Base-by-base conservation (phyloP, 2,797 vertebrate species). In the Myotis pilosus region DNA sequence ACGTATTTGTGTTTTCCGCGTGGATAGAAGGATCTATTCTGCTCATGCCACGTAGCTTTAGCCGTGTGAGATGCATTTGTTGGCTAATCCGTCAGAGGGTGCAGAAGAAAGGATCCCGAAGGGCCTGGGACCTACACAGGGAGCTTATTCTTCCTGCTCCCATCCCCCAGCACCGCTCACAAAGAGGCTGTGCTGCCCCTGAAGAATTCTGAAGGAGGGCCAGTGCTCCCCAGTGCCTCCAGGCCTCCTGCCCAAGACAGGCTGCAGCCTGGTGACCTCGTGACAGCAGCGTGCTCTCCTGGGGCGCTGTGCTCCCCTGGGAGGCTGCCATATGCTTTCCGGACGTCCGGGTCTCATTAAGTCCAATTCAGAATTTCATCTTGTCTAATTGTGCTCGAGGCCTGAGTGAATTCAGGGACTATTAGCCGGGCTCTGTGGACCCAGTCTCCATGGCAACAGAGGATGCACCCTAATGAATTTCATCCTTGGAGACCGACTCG, bases 271-370 rank as follows among this genome's bases (percentile, higher is more conserved):
- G 80, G 95, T 87, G 93, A 88, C 68, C 74, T 10, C 0, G 13
- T 76, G 96, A 84, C 33, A n/a, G 76, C 28, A 38, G 66, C 23
- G 6, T 4, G 20, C 79, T 38, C 80, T 74, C 44, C 60, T 25
- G 3, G 20, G 72, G 38, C 85, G 22, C 83, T 49, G 30, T 41
- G 11, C 17, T 85, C 88, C 82, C 51, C 13, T 78, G 88, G 71
- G 87, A 91, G 93, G 57, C 53, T 53, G 87, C 93, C 82, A 28
- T 72, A n/a, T 64, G 76, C 91, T 92, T 95, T 79, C 92, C 53
- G 92, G 96, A 97, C 38, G 13, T 97, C 92, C 94, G 82, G 87
- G 92, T 94, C 91, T 96, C 94, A 55, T 95, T 94, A 94, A 89
- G 33, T 68, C 53, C 12, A 23, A 62, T 79, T 93, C 36, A 80